phyloP scores from a whole-genome alignment of 2,888 invertebrate species.

The Archips crataeganus region DNA sequence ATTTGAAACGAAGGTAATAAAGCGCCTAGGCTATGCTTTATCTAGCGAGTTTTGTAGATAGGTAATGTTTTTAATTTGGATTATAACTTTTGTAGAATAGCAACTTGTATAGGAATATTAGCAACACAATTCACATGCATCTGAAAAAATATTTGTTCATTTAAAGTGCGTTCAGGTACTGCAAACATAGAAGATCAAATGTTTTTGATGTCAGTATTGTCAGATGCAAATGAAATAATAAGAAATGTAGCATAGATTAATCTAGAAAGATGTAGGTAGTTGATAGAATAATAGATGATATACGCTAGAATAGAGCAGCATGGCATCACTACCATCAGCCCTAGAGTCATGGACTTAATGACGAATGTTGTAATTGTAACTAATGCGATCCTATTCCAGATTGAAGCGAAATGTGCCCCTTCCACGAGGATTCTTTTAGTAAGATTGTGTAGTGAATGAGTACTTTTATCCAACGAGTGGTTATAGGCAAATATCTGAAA shows the following conservation, averaged over 20 bases:
- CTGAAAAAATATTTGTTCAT: not conserved
- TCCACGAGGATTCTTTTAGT: not conserved
- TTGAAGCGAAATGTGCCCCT: constrained; percentile 2
- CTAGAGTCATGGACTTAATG: not conserved
- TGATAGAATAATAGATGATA: constrained; percentile 22
- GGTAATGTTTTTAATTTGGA: not conserved
- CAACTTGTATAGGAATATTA: not conserved
- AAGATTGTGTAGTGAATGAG: constrained; percentile 1
- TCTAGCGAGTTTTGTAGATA: not conserved
- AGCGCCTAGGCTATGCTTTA: not conserved
- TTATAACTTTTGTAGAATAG: not conserved
- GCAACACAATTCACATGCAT: not conserved
- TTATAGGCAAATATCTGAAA: not conserved
- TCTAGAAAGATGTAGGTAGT: constrained; percentile 16
- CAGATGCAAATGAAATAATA: not conserved
- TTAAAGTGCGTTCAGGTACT: not conserved
- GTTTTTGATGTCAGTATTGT: constrained; percentile 2
- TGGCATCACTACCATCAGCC: constrained; percentile 26
- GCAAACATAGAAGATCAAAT: not conserved
- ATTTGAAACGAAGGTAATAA: not conserved
- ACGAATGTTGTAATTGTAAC: not conserved
- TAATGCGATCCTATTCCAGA: constrained; percentile 13
- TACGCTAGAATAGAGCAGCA: constrained; percentile 34
- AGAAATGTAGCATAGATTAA: not conserved
- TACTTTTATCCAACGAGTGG: not conserved